Conservation (phyloP, 2,797 vertebrate species). For the Paratrypauchen microcephalus region DNA sequence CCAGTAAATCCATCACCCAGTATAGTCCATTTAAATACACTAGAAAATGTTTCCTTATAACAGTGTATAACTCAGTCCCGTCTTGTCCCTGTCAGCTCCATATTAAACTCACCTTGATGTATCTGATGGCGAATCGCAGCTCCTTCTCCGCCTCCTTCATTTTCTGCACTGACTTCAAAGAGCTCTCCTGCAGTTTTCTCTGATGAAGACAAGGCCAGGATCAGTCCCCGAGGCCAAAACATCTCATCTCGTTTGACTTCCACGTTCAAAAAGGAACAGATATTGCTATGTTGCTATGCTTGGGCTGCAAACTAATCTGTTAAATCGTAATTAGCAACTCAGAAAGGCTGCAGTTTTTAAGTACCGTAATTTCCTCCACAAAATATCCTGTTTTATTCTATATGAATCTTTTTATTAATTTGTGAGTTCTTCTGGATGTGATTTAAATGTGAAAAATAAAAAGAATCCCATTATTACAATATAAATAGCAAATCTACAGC, state of each 20-base stretch:
- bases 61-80: not conserved
- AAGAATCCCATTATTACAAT: no score
- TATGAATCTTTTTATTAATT: no score
- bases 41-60: not conserved
- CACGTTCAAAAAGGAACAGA: conserved; percentile 18
- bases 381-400: no score
- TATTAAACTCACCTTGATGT: conserved; percentile 69
- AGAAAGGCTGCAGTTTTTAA: no score
- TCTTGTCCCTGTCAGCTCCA: not conserved
- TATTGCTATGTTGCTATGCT: not conserved
- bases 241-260: conserved; percentile 19
- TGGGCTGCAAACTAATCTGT: no score
- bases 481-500: no score
- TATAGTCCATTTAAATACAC: no score
- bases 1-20: no score
- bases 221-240: conserved; percentile 12
- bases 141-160: conserved; percentile 74
- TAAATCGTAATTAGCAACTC: no score
- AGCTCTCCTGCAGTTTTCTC: conserved; percentile 72
- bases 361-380: no score
- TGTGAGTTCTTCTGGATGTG: no score
- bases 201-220: conserved; percentile 37
- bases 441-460: no score
- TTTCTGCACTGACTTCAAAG: conserved; percentile 68
- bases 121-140: conserved; percentile 65